Conservation (phyloP, 1,140 invertebrate genomes). For the Nautilus pompilius region DNA sequence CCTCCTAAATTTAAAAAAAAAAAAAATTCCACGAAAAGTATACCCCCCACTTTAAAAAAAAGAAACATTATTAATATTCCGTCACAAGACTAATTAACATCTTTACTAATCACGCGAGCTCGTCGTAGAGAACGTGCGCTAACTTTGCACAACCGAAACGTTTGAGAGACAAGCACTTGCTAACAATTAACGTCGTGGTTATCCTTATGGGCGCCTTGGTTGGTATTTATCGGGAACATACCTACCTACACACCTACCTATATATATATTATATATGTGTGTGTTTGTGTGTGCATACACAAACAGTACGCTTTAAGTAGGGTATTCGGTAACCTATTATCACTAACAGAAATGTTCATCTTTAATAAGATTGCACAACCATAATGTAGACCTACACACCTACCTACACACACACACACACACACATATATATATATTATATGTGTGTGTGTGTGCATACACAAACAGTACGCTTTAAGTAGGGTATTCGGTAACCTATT, state of each 20-base stretch:
- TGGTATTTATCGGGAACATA: background rate
- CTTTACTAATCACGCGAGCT: background rate
- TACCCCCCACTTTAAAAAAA: too few species aligned
- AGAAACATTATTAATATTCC: background rate
- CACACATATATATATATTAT: background rate
- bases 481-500: background rate
- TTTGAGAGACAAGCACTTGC: background rate
- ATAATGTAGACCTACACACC: background rate
- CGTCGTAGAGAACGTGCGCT: background rate
- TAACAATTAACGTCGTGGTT: background rate
- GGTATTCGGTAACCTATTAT: background rate
- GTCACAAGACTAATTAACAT: background rate
- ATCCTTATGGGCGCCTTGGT: background rate
- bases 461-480: background rate
- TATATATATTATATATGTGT: background rate
- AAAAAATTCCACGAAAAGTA: too few species aligned
- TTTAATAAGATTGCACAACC: background rate
- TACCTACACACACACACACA: background rate
- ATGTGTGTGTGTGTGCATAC: background rate
- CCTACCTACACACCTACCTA: background rate
- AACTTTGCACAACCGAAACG: background rate
- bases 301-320: background rate
- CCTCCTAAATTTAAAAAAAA: too few species aligned
- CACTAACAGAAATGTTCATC: background rate
- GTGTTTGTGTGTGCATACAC: background rate